Conservation (phyloP, 2,888 invertebrate species). For the Sphecodes monilicornis region DNA sequence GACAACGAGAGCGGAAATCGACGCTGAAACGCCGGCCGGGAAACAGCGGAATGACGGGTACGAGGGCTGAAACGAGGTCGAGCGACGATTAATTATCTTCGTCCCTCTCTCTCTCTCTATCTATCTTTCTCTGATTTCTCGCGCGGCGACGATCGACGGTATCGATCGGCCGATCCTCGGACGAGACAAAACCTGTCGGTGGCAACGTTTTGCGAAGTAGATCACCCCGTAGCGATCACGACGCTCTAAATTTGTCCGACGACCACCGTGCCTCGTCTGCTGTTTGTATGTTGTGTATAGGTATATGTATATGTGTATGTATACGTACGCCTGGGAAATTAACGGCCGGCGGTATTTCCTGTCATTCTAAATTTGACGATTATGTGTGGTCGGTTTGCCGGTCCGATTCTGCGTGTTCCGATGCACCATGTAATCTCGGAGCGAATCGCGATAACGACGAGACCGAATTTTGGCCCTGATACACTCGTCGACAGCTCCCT, state of each 20-base stretch:
- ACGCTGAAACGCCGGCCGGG: slow-evolving; percentile 32
- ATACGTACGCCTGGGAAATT: slow-evolving; percentile 17
- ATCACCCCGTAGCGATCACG: slow-evolving; percentile 29
- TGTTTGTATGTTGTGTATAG: not conserved
- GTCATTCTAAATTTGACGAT: slow-evolving; percentile 10
- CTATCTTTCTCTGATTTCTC: not conserved
- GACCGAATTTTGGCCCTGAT: not conserved
- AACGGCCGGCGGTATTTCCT: slow-evolving; percentile 12
- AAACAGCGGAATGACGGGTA: slow-evolving; percentile 38
- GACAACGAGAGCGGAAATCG: slow-evolving; percentile 46
- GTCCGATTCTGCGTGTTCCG: not conserved
- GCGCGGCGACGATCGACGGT: slow-evolving; percentile 31
- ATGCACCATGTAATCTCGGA: slow-evolving; percentile 6
- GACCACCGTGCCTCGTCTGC: not conserved
- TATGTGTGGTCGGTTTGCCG: not conserved
- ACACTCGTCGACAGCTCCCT: not conserved
- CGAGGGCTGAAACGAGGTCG: slow-evolving; percentile 52
- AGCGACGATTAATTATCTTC: slow-evolving; percentile 65
- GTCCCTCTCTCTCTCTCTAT: slow-evolving; percentile 18
- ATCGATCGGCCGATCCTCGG: slow-evolving; percentile 50
- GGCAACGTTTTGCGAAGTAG: slow-evolving; percentile 27
- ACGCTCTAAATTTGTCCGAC: slow-evolving; percentile 30
- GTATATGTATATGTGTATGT: no score
- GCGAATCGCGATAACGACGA: not conserved
- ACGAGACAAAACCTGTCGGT: slow-evolving; percentile 23